Percentiles rank a stretch among this genome's conserved stretches.
phyloP scores from a whole-genome alignment of 2,797 vertebrate genomes.

The Hippopotamyrus pictus region DNA sequence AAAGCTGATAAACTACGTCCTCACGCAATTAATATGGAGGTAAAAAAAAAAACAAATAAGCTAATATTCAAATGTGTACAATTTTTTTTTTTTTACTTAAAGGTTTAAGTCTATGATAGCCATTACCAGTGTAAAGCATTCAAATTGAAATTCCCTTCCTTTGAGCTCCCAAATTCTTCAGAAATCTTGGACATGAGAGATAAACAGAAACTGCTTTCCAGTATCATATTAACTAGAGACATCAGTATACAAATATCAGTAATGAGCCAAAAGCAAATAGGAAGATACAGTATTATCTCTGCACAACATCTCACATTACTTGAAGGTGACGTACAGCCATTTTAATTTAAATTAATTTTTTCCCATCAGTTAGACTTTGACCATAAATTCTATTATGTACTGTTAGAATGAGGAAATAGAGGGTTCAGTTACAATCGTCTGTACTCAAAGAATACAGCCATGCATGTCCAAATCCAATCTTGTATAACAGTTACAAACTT shows the following conservation, averaged over 20 bases:
- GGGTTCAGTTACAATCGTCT: not conserved
- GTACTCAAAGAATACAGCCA: not conserved
- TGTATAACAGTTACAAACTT: not conserved
- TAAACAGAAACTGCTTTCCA: not conserved
- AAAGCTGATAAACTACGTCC: not conserved
- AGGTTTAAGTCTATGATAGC: not conserved
- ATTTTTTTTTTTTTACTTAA: not conserved
- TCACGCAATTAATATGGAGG: not conserved
- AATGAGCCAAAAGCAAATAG: not conserved
- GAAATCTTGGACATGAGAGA: not conserved
- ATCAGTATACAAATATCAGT: not conserved
- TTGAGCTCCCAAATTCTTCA: constrained; percentile 2
- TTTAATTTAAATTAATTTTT: not conserved
- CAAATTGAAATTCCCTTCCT: not conserved
- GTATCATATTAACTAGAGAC: not conserved
- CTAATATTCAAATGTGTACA: not conserved
- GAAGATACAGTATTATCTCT: not conserved
- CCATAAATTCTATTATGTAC: constrained; percentile 7
- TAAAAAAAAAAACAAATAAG: not conserved
- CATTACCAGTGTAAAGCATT: not conserved
- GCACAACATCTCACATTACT: not conserved
- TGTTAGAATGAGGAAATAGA: not conserved
- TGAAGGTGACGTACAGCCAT: not conserved
- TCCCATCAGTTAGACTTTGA: not conserved
- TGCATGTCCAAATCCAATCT: not conserved